These are phyloP conservation scores for Platysternon megacephalum DNA, from an alignment of 2,113 vertebrate species.

Conservation along the genomic window DNA sequence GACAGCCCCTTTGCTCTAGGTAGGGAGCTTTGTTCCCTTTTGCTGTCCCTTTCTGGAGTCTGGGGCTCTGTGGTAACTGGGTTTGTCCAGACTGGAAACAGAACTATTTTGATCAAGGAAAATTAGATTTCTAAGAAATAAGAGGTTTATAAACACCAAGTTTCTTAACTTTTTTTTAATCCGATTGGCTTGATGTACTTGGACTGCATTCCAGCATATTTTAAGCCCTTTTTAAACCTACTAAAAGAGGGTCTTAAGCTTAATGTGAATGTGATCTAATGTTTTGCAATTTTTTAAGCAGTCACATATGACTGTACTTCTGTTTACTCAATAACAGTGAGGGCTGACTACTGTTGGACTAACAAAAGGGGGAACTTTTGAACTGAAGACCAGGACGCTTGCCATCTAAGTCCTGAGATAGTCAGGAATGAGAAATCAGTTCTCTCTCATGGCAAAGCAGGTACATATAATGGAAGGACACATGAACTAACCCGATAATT, in stretches of 20 bases:
- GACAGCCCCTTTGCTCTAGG: neutral
- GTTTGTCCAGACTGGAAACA: neutral
- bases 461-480: neutral
- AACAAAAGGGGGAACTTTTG: neutral
- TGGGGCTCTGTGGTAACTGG: neutral
- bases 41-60: constrained; percentile 30
- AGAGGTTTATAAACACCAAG: neutral
- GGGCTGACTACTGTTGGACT: fast-evolving
- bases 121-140: constrained; percentile 4
- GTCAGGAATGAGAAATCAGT: neutral
- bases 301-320: neutral
- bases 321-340: neutral
- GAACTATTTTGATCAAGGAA: neutral
- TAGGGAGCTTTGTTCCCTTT: neutral
- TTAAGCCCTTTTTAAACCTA: neutral
- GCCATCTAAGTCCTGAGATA: neutral
- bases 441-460: neutral
- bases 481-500: neutral
- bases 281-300: neutral
- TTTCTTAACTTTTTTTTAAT: constrained; percentile 3
- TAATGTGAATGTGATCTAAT: neutral
- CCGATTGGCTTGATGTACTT: fast-evolving
- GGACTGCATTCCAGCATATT: neutral
- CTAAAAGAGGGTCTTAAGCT: neutral
- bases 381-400: neutral